Evolutionary conservation across 2,113 vertebrate species (phyloP).

Genomic region (Vidua macroura): DNA sequence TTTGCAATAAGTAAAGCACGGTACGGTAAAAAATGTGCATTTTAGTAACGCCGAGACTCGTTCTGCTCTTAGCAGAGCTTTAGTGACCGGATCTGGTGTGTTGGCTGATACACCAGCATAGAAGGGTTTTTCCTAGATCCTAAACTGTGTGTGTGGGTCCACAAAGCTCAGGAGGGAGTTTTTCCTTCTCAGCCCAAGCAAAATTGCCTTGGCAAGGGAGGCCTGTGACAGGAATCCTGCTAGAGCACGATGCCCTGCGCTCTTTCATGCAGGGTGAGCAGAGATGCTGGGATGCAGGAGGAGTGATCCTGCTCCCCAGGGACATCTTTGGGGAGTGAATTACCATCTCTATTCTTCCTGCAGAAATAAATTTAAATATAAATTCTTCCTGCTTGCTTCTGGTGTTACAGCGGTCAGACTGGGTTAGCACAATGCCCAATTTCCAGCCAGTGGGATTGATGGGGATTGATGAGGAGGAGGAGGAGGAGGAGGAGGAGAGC

Average conservation of each 20-base stretch:
- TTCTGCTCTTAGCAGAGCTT: not conserved
- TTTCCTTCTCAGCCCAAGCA: not conserved
- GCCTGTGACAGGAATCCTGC: not conserved
- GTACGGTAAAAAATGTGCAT: not conserved
- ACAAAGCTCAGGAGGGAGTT: not conserved
- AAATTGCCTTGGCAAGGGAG: not conserved
- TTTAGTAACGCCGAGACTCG: not conserved
- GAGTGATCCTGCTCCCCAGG: not conserved
- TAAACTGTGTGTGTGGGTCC: not conserved
- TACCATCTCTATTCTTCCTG: not conserved
- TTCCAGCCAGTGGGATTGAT: not conserved
- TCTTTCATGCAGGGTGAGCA: not conserved
- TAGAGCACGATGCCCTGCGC: not conserved
- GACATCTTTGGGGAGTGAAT: not conserved
- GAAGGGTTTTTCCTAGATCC: slow-evolving; percentile 27
- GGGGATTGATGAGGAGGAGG: not conserved
- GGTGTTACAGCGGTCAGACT: not conserved
- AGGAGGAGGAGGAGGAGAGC: not conserved
- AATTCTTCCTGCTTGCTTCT: not conserved
- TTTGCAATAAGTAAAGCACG: slow-evolving; percentile 11
- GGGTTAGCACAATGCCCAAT: not conserved
- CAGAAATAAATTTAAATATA: not conserved
- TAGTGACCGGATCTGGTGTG: not conserved
- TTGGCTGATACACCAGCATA: not conserved
- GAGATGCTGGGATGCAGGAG: not conserved